phyloP scores from a whole-genome alignment of 2,888 invertebrate genomes.

The Euclidia mi region DNA sequence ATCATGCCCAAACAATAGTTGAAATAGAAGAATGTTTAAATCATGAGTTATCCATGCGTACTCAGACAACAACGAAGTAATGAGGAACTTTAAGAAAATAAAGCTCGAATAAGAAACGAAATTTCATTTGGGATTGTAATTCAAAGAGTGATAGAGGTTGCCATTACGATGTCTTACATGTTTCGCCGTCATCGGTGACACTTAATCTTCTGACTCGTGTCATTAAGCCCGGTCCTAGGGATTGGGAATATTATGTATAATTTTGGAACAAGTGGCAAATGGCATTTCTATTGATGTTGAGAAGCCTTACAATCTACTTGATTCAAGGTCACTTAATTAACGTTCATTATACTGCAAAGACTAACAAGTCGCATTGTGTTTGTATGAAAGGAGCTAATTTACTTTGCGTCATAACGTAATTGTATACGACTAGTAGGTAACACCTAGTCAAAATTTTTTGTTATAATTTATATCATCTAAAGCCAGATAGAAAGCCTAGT shows the following conservation, averaged over 20 bases:
- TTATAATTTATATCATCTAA: too few species aligned
- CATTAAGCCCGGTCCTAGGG: constrained; percentile 86
- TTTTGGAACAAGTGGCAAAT: constrained; percentile 25
- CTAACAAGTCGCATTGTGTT: constrained; percentile 58
- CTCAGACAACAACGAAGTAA: constrained; percentile 32
- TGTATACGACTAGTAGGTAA: constrained; percentile 15
- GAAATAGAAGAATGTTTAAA: constrained; percentile 19
- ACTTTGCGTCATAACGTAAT: constrained; percentile 33
- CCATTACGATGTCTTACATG: constrained; percentile 90
- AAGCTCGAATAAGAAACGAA: constrained; percentile 16
- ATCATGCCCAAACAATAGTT: constrained; percentile 32
- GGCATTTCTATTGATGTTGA: constrained; percentile 7
- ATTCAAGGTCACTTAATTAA: constrained; percentile 10
- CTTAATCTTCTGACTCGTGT: constrained; percentile 91
- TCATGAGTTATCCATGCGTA: constrained; percentile 49
- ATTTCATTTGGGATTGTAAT: constrained; percentile 14
- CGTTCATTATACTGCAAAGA: constrained; percentile 22
- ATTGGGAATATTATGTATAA: constrained; percentile 39
- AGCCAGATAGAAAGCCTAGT: too few species aligned
- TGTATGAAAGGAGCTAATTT: constrained; percentile 54
- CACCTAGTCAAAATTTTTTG: too few species aligned
- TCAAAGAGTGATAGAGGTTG: constrained; percentile 49
- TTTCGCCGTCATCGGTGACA: constrained; percentile 93
- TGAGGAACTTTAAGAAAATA: constrained; percentile 33
- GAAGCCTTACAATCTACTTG: constrained; percentile 10